These are phyloP conservation scores for Notothenia coriiceps DNA, from an alignment of 2,113 vertebrate species.

Conservation along the genomic window DNA sequence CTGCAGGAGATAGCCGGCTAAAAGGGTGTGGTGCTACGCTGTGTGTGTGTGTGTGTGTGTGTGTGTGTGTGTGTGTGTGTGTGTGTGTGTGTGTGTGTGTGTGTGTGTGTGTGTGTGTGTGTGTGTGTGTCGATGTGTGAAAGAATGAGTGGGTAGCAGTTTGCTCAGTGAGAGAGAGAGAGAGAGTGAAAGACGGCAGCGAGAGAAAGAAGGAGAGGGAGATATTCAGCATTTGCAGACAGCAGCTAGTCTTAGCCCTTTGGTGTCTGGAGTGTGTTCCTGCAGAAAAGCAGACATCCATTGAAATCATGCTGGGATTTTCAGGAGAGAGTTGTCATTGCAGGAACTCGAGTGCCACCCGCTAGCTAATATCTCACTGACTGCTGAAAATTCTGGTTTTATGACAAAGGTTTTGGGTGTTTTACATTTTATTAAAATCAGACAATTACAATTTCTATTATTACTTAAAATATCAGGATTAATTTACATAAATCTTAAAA, in stretches of 20 bases:
- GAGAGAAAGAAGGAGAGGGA: constrained; percentile 43
- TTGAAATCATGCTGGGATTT: constrained; percentile 37
- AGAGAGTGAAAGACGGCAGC: constrained; percentile 58
- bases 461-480: neutral
- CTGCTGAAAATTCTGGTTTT: neutral
- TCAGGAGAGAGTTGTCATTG: constrained; percentile 30
- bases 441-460: neutral
- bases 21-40: constrained; percentile 84
- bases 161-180: constrained; percentile 47
- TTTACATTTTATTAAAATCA: constrained; percentile 8
- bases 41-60: constrained; percentile 32
- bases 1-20: constrained; percentile 81
- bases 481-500: neutral
- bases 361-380: constrained; percentile 7
- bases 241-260: constrained; percentile 61
- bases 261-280: constrained; percentile 52
- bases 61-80: constrained; percentile 22
- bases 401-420: constrained; percentile 11
- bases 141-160: constrained; percentile 70
- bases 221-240: constrained; percentile 65
- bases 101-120: constrained; percentile 12
- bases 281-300: constrained; percentile 38
- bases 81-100: constrained; percentile 18
- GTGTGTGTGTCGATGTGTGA: constrained; percentile 9
- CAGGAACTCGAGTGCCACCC: constrained; percentile 32